Conservation (phyloP, 2,888 invertebrate genomes). For the Apodemia mormo region DNA sequence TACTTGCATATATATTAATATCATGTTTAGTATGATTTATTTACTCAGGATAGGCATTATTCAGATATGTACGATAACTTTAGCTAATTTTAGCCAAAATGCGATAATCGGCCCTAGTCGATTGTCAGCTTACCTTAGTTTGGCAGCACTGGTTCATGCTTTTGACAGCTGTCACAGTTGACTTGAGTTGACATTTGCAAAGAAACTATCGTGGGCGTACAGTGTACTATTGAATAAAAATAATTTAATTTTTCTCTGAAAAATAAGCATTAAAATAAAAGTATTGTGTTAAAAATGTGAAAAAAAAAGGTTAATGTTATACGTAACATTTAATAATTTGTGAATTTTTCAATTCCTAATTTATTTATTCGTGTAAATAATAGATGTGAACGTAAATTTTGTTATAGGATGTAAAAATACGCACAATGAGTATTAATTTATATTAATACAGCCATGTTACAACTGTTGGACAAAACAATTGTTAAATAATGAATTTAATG, state of each 20-base stretch:
- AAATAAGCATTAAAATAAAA: neutral
- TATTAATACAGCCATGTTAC: conserved; percentile 17
- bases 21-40: no score
- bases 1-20: no score
- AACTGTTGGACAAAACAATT: conserved; percentile 21
- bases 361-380: conserved; percentile 8
- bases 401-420: conserved; percentile 13
- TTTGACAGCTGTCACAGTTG: no score
- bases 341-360: neutral
- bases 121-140: no score
- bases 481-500: conserved; percentile 91
- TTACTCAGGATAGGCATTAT: no score
- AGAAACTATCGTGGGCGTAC: conserved; percentile 10
- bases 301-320: neutral
- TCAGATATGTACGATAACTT: no score
- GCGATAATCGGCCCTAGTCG: no score
- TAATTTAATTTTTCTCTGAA: neutral
- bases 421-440: conserved; percentile 18
- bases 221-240: neutral
- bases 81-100: no score
- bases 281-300: neutral
- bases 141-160: no score
- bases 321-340: neutral
- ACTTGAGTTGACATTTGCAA: neutral
- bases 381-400: conserved; percentile 17